These are phyloP conservation scores for Rotaria sp. DNA, from an alignment of 2,888 invertebrate species.

Conservation along the genomic window DNA sequence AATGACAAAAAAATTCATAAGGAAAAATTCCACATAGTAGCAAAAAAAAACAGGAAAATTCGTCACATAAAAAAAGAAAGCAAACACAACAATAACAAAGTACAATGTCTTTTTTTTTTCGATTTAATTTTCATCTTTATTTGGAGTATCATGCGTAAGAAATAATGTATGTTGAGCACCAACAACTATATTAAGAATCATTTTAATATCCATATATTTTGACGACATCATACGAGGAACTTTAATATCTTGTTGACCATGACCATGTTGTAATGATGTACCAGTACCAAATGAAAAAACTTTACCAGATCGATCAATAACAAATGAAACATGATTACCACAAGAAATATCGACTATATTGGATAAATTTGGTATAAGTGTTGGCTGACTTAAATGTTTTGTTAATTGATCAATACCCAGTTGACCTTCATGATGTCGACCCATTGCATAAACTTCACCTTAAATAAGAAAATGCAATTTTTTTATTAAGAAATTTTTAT, in stretches of 20 bases:
- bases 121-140: background rate
- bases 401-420: conserved; percentile 33
- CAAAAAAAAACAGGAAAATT: conserved; percentile 19
- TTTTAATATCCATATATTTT: conserved; percentile 35
- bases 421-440: conserved; percentile 36
- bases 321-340: conserved; percentile 40
- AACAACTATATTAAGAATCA: conserved; percentile 30
- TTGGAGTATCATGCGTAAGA: conserved; percentile 30
- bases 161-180: conserved; percentile 38
- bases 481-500: background rate
- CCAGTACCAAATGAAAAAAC: conserved; percentile 36
- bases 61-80: conserved; percentile 4
- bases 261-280: conserved; percentile 38
- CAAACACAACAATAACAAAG: conserved; percentile 16
- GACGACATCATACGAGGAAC: conserved; percentile 26
- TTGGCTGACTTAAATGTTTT: conserved; percentile 1
- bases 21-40: conserved; percentile 4
- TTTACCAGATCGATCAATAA: conserved; percentile 37
- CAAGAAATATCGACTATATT: conserved; percentile 36
- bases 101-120: background rate
- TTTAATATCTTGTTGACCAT: conserved; percentile 36
- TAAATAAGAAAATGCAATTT: background rate
- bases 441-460: conserved; percentile 36
- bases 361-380: conserved; percentile 18
- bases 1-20: conserved; percentile 9